phyloP scores from a whole-genome alignment of 92 coral and sea anemone species.

The Parazoanthus darwini region DNA sequence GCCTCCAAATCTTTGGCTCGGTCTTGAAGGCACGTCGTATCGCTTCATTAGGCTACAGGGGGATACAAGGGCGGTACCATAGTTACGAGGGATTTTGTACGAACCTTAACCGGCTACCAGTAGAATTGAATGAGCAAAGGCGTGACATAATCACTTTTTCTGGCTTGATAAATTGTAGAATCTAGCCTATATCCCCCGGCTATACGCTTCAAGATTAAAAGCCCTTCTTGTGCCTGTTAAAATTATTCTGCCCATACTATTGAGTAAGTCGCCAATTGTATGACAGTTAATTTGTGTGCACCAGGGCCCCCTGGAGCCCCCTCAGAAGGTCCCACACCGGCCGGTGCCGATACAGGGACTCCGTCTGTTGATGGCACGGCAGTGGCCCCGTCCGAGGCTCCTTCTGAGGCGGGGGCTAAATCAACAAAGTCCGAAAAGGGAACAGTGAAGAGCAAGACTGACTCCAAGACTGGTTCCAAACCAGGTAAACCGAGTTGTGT shows the following conservation, averaged over 20 bases:
- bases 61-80: too few species aligned
- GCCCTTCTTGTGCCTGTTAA: too few species aligned
- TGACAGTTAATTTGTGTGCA: background rate
- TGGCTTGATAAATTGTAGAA: too few species aligned
- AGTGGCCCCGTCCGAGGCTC: slow-evolving; percentile 62
- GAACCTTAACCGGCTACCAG: too few species aligned
- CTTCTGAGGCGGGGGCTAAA: slow-evolving; percentile 74
- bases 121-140: too few species aligned
- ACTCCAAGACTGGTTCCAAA: slow-evolving; percentile 39
- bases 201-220: too few species aligned
- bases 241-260: too few species aligned
- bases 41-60: too few species aligned
- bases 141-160: too few species aligned
- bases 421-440: slow-evolving; percentile 80
- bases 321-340: slow-evolving; percentile 49
- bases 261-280: background rate
- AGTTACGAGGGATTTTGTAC: too few species aligned
- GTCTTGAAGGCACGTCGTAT: too few species aligned
- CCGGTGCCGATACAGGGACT: slow-evolving; percentile 34
- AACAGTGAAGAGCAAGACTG: slow-evolving; percentile 57
- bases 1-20: too few species aligned
- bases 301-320: slow-evolving; percentile 46
- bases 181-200: background rate
- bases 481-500: slow-evolving; percentile 12
- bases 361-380: slow-evolving; percentile 40